Conservation (phyloP, 1,140 invertebrate species). For the Acyrthosiphon pisum region DNA sequence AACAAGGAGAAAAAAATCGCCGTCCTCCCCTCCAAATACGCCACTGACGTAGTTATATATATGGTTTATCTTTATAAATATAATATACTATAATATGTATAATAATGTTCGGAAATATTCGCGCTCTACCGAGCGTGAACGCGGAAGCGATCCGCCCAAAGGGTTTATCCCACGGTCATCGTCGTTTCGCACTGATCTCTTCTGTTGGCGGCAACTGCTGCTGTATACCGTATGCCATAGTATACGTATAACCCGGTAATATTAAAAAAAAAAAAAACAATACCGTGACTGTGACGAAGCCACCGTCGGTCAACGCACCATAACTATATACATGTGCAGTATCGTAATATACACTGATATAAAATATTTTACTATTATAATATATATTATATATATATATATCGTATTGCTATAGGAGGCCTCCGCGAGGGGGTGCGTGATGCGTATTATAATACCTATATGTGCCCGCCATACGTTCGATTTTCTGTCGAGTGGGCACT, state of each 20-base stretch:
- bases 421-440: neutral
- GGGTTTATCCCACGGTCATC: conserved; percentile 57
- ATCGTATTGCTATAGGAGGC: neutral
- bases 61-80: neutral
- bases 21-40: neutral
- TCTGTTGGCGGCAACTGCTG: neutral
- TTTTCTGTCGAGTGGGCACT: neutral
- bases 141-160: conserved; percentile 38
- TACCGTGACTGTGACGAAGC: neutral
- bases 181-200: conserved; percentile 46
- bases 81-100: neutral
- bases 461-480: neutral
- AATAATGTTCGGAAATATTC: conserved; percentile 11
- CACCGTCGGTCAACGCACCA: conserved; percentile 39
- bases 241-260: neutral
- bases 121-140: conserved; percentile 47
- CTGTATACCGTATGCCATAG: neutral
- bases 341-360: neutral
- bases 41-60: neutral
- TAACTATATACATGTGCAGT: neutral
- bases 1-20: neutral
- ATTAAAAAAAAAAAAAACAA: neutral
- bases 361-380: neutral
- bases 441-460: neutral
- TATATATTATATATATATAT: neutral